Base-by-base conservation (phyloP, 2,113 vertebrate species). In the Notiomystis cincta region DNA sequence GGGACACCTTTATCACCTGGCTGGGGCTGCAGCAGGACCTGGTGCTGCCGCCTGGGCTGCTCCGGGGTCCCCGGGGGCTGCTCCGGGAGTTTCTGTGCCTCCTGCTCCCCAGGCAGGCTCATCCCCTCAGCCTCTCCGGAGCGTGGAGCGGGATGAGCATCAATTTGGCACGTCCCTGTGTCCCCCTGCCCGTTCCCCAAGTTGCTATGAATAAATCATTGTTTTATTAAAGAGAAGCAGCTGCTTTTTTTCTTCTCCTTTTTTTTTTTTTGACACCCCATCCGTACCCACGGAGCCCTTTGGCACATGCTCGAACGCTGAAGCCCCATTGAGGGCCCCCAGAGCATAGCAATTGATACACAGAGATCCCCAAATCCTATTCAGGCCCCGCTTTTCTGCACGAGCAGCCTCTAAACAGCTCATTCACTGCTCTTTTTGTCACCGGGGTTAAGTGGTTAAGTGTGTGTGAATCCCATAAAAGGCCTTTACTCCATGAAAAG, bases 141-240 rank as follows among this genome's bases (percentile, higher is more conserved):
- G 66, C 22, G 40, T 8, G 0, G 67, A 83, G 58, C 83, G 72
- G 67, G 87, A 21, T 7, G 17, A 90, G 78, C 78, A 62, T 82
- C 23, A 0, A 88, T 92, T 69, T 86, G 64, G 76, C 91, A 25
- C 35, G 85, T 89, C 95, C 91, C 71, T 2, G 13, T 56, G 30
- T 67, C 44, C 91, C 81, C 51, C 60, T 13, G 8, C 82, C 78
- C 65, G 48, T 86, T 88, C 69, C 90, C 90, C 71, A 40, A 93
- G 94, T 77, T 18, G 83, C 96, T 96, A 98, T 98, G 97, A 98
- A 98, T 98, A 98, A 98, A 98, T 98, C 98, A 98, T 98, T 98
- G 97, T 98, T 96, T 97, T 96, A 95, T 95, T 97, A 97, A 93
- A 95, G 97, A 97, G 97, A 98, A 98, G 98, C 98, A 98, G 98